Evolutionary conservation across 2,888 invertebrate species (phyloP), one percentile per base, ranked within the genome.

Genomic region (Drosophila kanekoi): DNA sequence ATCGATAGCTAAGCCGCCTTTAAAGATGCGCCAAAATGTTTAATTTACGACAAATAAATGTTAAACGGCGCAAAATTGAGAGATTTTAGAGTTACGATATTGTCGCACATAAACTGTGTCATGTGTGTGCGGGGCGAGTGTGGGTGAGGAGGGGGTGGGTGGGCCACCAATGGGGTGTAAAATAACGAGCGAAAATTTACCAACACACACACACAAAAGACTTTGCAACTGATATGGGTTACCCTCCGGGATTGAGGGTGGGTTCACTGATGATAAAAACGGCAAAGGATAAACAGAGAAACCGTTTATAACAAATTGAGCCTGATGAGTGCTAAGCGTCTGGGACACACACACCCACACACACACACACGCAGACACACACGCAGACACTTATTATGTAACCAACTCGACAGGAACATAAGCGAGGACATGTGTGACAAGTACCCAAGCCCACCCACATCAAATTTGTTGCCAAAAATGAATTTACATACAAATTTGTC

Each of bases 401-500:
- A 16, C 54, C 60, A 63, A 54, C 45, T 47, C 71, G 77, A 68
- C 71, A 72, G 48, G 63, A 77, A 74, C 63, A 67, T 63, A 66
- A 61, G 74, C 81, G 64, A 58, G 61, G 65, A 85, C 81, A 86
- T 81, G 88, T 86, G 88, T 80, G 88, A 82, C 78, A 85, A 85
- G 82, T 73, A 69, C 37, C 58, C 40, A 64, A 23, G 20, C 68
- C 33, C 67, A 49, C 51, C 49, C 49, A 44, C 52, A 65, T 14
- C 4, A 8, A 33, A 61, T 51, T 51, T 28, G 57, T 64, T 69
- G 58, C 23, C 66, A 67, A 61, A 65, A 75, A 43, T 45, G 51
- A 88, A 89, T 87, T 89, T 86, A 81, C 87, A 87, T 89, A 86
- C 65, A 89, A 87, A 87, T 89, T 79, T 82, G 81, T 89, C 82